Conservation (phyloP, 2,113 vertebrate genomes). For the Stomatorhinus ivindoensis region DNA sequence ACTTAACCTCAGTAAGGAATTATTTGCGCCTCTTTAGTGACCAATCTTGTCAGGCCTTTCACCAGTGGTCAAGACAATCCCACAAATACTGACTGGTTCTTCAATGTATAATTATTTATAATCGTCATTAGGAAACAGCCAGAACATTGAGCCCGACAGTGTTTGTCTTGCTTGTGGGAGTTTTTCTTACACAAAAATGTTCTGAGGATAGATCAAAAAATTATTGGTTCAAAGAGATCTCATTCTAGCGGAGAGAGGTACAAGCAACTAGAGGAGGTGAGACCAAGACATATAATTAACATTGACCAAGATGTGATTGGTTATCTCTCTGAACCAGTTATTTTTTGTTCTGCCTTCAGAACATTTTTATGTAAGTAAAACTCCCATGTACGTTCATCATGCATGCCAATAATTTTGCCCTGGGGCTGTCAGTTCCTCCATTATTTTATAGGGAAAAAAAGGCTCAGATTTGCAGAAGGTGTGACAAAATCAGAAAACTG, state of each 20-base stretch:
- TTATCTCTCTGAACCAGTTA: neutral
- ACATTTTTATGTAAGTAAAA: neutral
- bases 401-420: constrained; percentile 52
- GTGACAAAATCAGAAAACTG: constrained; percentile 57
- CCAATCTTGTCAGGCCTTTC: neutral
- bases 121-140: constrained; percentile 50
- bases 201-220: neutral
- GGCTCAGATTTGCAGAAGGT: constrained; percentile 47
- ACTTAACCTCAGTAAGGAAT: neutral
- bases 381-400: constrained; percentile 40
- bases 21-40: neutral
- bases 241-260: neutral
- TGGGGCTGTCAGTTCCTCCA: constrained; percentile 54
- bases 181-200: neutral
- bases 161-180: constrained; percentile 39
- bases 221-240: neutral
- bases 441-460: constrained; percentile 52
- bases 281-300: neutral
- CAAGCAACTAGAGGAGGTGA: neutral
- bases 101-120: constrained; percentile 36
- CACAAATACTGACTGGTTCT: neutral
- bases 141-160: constrained; percentile 47
- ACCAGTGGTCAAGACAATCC: neutral
- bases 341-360: neutral
- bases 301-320: neutral